Percentiles rank a stretch among this genome's conserved stretches.
Conservation (phyloP, 2,113 vertebrate genomes). For the Alectura lathami region DNA sequence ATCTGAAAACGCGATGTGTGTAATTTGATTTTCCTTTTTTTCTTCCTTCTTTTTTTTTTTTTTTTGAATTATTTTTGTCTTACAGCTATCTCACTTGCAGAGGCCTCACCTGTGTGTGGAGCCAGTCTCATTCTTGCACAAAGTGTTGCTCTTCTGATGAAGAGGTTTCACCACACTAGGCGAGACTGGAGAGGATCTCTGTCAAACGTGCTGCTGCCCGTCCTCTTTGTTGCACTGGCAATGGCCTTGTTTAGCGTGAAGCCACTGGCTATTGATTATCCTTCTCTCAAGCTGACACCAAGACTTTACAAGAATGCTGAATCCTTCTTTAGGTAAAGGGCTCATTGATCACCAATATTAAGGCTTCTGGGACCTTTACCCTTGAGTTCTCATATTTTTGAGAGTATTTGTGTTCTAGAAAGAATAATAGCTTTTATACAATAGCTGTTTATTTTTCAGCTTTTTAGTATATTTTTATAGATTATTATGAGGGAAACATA, state of each 20-base stretch:
- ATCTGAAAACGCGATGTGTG: neutral
- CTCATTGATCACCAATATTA: neutral
- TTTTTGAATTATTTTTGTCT: neutral
- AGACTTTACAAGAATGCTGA: constrained; percentile 47
- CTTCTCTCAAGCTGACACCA: constrained; percentile 68
- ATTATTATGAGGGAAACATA: neutral
- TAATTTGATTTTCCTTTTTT: neutral
- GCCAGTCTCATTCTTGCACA: constrained; percentile 1
- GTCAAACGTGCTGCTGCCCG: constrained; percentile 49
- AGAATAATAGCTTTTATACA: neutral
- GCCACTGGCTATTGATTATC: constrained; percentile 57
- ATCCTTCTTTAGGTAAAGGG: constrained; percentile 73
- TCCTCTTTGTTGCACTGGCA: constrained; percentile 77
- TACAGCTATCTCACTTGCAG: neutral
- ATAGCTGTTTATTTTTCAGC: neutral
- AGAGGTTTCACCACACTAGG: constrained; percentile 38
- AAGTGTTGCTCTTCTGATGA: constrained; percentile 52
- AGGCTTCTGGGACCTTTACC: neutral
- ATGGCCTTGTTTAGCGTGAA: constrained; percentile 79
- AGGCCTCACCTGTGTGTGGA: neutral
- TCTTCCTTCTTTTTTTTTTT: no score
- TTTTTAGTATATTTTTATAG: neutral
- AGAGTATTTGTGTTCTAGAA: neutral
- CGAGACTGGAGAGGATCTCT: constrained; percentile 65
- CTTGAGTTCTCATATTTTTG: neutral